Evolutionary conservation across 2,113 vertebrate genomes (phyloP).

Genomic region (Oceanites oceanicus): DNA sequence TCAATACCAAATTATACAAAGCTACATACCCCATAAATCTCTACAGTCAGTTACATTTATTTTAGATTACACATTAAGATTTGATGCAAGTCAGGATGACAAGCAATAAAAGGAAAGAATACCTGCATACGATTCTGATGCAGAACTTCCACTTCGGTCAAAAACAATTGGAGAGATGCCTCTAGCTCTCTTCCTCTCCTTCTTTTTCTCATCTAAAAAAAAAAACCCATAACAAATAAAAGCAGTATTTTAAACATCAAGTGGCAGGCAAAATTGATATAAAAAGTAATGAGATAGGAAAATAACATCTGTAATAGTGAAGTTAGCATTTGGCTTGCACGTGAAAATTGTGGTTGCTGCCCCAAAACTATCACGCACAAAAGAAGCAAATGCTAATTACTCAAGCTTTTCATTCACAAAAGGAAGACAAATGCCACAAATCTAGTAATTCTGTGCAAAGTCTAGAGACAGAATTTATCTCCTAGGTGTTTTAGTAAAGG

Average conservation of each 20-base stretch:
- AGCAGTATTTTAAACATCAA: neutral
- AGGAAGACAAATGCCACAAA: neutral
- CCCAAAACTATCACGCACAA: neutral
- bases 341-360: neutral
- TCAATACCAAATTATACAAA: slow-evolving; percentile 67
- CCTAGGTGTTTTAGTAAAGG: neutral
- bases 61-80: slow-evolving; percentile 32
- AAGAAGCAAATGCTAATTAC: neutral
- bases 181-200: slow-evolving; percentile 87
- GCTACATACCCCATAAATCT: slow-evolving; percentile 54
- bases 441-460: neutral
- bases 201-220: slow-evolving; percentile 84
- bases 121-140: slow-evolving; percentile 90
- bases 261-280: neutral
- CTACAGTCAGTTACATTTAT: slow-evolving; percentile 31
- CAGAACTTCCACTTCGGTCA: slow-evolving; percentile 92
- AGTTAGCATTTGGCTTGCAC: neutral
- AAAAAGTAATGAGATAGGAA: neutral
- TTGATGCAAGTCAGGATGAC: slow-evolving; percentile 8
- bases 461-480: neutral
- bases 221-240: neutral
- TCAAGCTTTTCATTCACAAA: neutral
- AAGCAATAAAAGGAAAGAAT: slow-evolving; percentile 62
- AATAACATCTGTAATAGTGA: neutral
- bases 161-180: slow-evolving; percentile 90